These are phyloP conservation scores for Coregonus ussuriensis DNA, from an alignment of 2,797 vertebrate species.

Conservation along the genomic window DNA sequence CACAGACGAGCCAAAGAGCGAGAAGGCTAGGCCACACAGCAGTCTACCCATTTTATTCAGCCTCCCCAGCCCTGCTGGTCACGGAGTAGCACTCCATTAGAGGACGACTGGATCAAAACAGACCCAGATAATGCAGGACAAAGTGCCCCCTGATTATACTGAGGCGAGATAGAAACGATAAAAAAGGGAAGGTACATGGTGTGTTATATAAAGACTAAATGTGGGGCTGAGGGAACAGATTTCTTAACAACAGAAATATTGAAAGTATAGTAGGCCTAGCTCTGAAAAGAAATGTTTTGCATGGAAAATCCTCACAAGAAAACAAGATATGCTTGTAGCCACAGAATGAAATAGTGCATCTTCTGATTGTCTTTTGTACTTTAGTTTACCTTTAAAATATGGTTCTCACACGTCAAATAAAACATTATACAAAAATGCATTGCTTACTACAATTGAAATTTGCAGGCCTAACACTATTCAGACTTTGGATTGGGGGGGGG, in stretches of 20 bases:
- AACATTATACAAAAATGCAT: too few relatives aligned
- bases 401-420: too few relatives aligned
- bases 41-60: not conserved
- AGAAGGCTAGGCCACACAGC: not conserved
- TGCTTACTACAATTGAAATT: too few relatives aligned
- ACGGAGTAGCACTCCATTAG: constrained; percentile 21
- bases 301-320: not conserved
- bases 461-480: not conserved
- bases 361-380: too few relatives aligned
- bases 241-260: not conserved
- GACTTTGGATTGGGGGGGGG: not conserved
- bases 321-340: not conserved
- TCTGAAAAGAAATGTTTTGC: not conserved
- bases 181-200: constrained; percentile 12
- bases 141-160: constrained; percentile 32
- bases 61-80: constrained; percentile 10
- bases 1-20: not conserved
- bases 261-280: not conserved
- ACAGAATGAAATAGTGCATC: too few relatives aligned
- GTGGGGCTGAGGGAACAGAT: not conserved
- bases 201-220: not conserved
- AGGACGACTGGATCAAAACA: constrained; percentile 43
- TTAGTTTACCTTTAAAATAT: too few relatives aligned
- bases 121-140: constrained; percentile 14
- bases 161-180: constrained; percentile 2